Evolutionary conservation across 2,797 vertebrate genomes (phyloP).

Genomic region (Lithobates sylvaticus): DNA sequence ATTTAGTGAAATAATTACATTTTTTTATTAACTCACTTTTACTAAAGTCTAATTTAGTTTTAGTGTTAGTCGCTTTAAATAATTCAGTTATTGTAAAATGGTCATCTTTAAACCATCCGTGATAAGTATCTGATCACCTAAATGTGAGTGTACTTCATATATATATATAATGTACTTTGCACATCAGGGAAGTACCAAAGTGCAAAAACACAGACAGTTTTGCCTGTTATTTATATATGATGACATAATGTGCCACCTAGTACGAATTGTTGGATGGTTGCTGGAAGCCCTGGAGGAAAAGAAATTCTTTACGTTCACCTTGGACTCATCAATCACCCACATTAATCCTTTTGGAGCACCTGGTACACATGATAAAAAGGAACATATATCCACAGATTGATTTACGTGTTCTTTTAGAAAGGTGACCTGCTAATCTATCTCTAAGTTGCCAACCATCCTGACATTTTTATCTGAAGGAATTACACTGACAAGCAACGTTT

Average conservation of each 20-base stretch:
- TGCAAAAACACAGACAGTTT: background rate
- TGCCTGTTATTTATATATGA: background rate
- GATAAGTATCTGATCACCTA: too few relatives aligned
- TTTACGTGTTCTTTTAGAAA: background rate
- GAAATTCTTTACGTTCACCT: conserved; percentile 8
- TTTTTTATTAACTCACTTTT: too few relatives aligned
- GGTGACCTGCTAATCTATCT: background rate
- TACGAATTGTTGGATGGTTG: background rate
- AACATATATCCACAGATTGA: background rate
- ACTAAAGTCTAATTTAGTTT: too few relatives aligned
- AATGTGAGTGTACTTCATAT: background rate
- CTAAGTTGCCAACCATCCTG: background rate
- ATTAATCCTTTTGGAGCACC: conserved; percentile 5
- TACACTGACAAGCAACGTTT: background rate
- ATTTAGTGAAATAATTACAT: too few relatives aligned
- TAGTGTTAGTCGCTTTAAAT: too few relatives aligned
- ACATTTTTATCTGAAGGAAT: background rate
- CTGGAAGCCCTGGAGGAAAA: background rate
- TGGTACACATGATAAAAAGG: conserved; percentile 6
- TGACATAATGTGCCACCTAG: background rate
- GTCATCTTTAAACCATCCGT: too few relatives aligned
- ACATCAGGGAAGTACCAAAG: too few relatives aligned
- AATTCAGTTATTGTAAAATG: too few relatives aligned
- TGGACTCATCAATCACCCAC: background rate
- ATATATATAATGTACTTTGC: background rate